Evolutionary conservation across 1,140 invertebrate species (phyloP), one percentile per base, ranked within the genome.

Genomic region (Drosophila nigrodunni): DNA sequence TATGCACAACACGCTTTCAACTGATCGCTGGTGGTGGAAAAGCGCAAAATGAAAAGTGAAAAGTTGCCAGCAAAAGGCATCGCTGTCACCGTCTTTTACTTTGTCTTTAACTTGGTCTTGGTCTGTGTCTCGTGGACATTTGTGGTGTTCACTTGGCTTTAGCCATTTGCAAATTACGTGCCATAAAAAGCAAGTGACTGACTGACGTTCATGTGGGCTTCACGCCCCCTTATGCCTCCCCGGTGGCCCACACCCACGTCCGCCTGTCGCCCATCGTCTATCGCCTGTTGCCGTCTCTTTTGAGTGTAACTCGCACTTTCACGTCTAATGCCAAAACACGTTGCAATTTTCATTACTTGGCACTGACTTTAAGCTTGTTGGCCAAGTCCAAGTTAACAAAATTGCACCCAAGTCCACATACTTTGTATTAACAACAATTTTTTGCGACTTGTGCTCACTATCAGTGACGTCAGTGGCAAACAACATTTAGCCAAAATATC

Each of bases 11-110:
- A 21, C 47, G n/a, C 47, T 21, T 7, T 10, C 15, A 18, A 8
- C 2, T 21, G 13, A 7, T 57, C 2, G 37, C 9, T 30, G 44
- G 2, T 41, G 65, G 50, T 70, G 83, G 85, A 90, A 91, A 88
- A 91, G 83, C 78, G 78, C 75, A 83, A 77, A 80, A 85, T 91
- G 88, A 91, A 91, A 91, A 91, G 88, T 91, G 88, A 91, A 91
- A 91, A 91, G 88, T 80, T 71, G 78, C 75, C 68, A 78, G 77
- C 74, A 57, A 62, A 54, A 60, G 34, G 54, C 54, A 58, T 15
- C 13, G 62, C 44, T 65, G 70, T 52, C 67, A 62, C 44, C 62
- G 47, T 62, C 64, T 47, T 58, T 15, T 65, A 11, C 4, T 15
- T 50, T 67, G 62, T 64, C 55, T 74, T 67, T 43, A 39, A 25